Conservation (phyloP, 53 echinoderm and acorn worm species). For the Henricia sp. region DNA sequence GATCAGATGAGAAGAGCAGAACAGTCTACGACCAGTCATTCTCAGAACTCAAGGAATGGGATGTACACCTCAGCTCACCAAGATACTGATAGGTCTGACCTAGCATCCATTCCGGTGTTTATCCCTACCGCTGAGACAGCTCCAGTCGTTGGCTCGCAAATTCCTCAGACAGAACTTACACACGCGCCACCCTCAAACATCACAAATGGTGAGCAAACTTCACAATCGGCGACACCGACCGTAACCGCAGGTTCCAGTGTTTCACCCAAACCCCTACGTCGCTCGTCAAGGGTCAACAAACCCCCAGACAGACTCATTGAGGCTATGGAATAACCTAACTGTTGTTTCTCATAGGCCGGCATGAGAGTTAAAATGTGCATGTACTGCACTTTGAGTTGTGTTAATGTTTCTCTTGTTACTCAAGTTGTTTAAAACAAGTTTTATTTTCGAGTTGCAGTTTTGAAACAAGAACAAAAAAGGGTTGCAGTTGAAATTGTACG, state of each 20-base stretch:
- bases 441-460: neutral
- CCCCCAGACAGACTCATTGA: slow-evolving; percentile 28
- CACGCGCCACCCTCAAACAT: no score
- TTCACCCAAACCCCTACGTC: neutral
- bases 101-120: neutral
- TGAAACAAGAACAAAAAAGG: no score
- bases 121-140: neutral
- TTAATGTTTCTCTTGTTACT: neutral
- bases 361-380: no score
- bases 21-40: neutral
- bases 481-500: no score
- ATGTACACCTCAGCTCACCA: no score
- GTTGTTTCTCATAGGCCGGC: neutral
- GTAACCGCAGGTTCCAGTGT: neutral
- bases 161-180: neutral
- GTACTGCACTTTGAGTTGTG: neutral
- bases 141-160: neutral
- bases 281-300: slow-evolving; percentile 5
- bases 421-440: neutral
- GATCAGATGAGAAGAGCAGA: slow-evolving; percentile 39
- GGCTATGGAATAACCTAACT: neutral
- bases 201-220: neutral
- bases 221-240: neutral
- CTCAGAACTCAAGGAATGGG: no score
- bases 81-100: neutral